Conservation (phyloP, 92 coral and sea anemone species). For the Parazoanthus darwini region DNA sequence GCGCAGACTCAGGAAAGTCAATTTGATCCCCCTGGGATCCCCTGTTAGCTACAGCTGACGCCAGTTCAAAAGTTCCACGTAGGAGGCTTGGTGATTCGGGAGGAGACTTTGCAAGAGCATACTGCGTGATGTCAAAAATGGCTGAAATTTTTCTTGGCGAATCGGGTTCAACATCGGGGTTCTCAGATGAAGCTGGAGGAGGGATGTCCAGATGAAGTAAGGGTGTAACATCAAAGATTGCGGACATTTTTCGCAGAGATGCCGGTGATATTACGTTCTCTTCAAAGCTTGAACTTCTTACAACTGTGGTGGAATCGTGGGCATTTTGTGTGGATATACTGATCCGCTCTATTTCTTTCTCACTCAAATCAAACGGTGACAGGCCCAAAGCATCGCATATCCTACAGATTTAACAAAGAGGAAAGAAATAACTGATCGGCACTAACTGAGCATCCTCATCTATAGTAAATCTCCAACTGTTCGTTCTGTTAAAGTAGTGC, state of each 20-base stretch:
- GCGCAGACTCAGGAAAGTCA: background rate
- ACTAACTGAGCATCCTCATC: too few relatives aligned
- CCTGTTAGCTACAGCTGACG: constrained; percentile 16
- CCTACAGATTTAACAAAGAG: constrained; percentile 43
- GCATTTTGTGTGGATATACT: constrained; percentile 57
- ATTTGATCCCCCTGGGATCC: background rate
- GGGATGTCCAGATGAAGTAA: constrained; percentile 62
- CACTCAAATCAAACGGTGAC: constrained; percentile 90
- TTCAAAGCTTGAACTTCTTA: constrained; percentile 66
- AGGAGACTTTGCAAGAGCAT: constrained; percentile 74
- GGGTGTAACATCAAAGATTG: constrained; percentile 72
- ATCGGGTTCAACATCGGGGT: constrained; percentile 39
- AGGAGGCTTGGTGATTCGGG: constrained; percentile 59
- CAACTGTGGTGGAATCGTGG: constrained; percentile 74
- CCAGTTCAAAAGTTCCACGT: constrained; percentile 22
- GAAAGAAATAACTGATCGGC: background rate
- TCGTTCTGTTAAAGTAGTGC: too few relatives aligned
- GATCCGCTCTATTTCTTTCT: constrained; percentile 75
- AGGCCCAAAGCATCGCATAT: constrained; percentile 87
- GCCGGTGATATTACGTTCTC: constrained; percentile 67
- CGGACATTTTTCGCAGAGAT: constrained; percentile 67
- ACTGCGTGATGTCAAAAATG: constrained; percentile 77
- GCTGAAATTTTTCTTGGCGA: constrained; percentile 70
- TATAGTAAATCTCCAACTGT: too few relatives aligned
- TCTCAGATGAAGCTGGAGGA: constrained; percentile 23